Conservation (phyloP, 1,140 invertebrate genomes). For the Drosophila sechellia region DNA sequence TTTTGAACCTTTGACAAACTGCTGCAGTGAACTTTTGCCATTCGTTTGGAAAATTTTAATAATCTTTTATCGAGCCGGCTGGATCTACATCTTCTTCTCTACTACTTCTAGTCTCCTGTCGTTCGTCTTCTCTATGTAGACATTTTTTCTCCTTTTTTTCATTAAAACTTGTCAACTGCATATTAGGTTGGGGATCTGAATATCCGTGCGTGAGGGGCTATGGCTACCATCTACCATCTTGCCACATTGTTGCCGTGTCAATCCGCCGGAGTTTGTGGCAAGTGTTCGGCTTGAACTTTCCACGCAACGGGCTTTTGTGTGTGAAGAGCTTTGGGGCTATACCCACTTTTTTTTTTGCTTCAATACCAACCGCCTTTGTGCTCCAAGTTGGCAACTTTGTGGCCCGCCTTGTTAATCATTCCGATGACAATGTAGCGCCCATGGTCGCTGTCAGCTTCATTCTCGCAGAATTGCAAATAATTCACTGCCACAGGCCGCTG, state of each 20-base stretch:
- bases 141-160: slow-evolving; percentile 37
- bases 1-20: slow-evolving; percentile 72
- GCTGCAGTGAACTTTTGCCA: slow-evolving; percentile 63
- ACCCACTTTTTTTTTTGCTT: slow-evolving; percentile 5
- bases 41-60: slow-evolving; percentile 79
- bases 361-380: slow-evolving; percentile 15
- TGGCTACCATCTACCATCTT: slow-evolving; percentile 11
- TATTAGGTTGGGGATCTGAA: slow-evolving; percentile 26
- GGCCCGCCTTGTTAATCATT: slow-evolving; percentile 65
- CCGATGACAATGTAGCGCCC: slow-evolving; percentile 47
- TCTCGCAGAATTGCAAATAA: slow-evolving; percentile 37
- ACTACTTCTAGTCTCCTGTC: slow-evolving; percentile 11
- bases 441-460: slow-evolving; percentile 16
- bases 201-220: slow-evolving; percentile 16
- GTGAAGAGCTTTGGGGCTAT: slow-evolving; percentile 29
- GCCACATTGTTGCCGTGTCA: slow-evolving; percentile 72
- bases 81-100: slow-evolving; percentile 29
- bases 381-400: slow-evolving; percentile 32
- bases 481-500: slow-evolving; percentile 30
- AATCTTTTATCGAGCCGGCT: slow-evolving; percentile 72
- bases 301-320: slow-evolving; percentile 30
- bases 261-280: slow-evolving; percentile 51
- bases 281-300: slow-evolving; percentile 64
- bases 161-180: slow-evolving; percentile 61
- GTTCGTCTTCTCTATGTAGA: slow-evolving; percentile 23